Conservation (phyloP, 2,797 vertebrate genomes). For the Champsocephalus esox region DNA sequence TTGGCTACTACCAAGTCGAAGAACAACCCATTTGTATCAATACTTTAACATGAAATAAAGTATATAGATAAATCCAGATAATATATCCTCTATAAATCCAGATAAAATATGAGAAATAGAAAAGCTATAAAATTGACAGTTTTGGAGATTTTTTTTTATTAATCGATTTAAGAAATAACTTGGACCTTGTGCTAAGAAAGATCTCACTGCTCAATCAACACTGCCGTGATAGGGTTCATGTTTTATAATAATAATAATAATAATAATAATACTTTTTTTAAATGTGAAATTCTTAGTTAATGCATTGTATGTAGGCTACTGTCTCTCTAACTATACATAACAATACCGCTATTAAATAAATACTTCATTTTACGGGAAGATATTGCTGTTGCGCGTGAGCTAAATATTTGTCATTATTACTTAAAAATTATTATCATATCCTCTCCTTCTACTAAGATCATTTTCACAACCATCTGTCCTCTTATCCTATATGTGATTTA, state of each 20-base stretch:
- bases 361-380: neutral
- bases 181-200: neutral
- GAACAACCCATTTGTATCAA: neutral
- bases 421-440: neutral
- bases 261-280: conserved; percentile 2
- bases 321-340: neutral
- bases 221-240: neutral
- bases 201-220: neutral
- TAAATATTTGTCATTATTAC: neutral
- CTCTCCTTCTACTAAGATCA: neutral
- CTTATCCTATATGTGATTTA: neutral
- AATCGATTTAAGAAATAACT: too few species aligned
- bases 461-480: neutral
- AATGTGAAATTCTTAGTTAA: neutral
- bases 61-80: neutral
- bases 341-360: neutral
- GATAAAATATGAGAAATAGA: neutral
- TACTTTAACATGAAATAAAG: neutral
- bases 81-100: too few species aligned
- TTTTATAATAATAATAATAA: neutral
- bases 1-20: neutral
- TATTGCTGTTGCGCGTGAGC: neutral
- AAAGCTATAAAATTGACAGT: neutral
- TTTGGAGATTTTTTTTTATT: neutral
- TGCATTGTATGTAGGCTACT: neutral